phyloP scores from a whole-genome alignment of 64 coral and sea anemone genomes.

The Stichodactyla mertensii region DNA sequence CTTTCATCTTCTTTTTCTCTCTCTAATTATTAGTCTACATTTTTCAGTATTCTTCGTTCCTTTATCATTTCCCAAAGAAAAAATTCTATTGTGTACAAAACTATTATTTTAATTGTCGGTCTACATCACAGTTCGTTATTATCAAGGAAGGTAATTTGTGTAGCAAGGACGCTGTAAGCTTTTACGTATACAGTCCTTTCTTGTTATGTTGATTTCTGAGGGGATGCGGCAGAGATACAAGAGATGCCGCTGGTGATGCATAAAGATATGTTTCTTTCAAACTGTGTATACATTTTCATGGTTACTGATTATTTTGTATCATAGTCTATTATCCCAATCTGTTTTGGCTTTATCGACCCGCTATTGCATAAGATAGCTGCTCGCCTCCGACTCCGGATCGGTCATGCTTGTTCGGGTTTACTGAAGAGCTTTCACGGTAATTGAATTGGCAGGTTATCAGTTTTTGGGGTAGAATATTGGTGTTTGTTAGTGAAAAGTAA shows the following conservation, averaged over 20 bases:
- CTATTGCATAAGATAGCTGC: not conserved
- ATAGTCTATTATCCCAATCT: not conserved
- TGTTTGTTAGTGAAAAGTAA: not conserved
- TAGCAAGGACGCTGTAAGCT: not conserved
- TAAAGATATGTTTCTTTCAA: not conserved
- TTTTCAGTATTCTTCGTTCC: not conserved
- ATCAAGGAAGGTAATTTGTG: not conserved
- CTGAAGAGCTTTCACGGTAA: no score
- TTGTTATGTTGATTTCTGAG: not conserved
- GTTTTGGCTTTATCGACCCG: not conserved
- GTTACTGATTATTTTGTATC: not conserved
- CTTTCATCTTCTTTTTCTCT: no score
- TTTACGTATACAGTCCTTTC: not conserved
- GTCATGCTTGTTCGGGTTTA: no score
- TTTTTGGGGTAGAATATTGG: not conserved
- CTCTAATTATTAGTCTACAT: no score
- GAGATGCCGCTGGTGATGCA: slow-evolving; percentile 5
- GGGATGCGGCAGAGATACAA: not conserved
- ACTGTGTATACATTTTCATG: not conserved
- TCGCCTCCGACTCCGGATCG: not conserved
- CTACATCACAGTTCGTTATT: not conserved
- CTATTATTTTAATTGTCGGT: not conserved
- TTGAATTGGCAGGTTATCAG: no score
- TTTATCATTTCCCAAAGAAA: not conserved
- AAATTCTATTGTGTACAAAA: not conserved